phyloP scores from a whole-genome alignment of 2,888 invertebrate species.

The Meta bourneti region DNA sequence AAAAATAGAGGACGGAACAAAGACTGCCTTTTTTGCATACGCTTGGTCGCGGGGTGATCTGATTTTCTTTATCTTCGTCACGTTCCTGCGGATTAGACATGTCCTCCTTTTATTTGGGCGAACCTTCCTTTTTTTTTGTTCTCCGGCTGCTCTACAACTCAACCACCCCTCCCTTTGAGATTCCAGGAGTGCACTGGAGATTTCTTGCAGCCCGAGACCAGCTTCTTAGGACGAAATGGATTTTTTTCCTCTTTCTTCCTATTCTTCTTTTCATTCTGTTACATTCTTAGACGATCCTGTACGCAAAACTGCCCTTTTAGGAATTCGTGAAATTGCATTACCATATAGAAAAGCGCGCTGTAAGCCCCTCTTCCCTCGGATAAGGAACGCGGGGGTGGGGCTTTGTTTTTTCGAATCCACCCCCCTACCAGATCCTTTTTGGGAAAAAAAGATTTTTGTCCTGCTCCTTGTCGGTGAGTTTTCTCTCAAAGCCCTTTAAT shows the following conservation, averaged over 20 bases:
- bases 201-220: background rate
- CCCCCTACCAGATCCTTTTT: no score
- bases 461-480: no score
- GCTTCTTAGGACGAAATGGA: background rate
- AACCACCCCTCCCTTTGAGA: background rate
- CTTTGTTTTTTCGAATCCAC: background rate
- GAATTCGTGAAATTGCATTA: slow-evolving; percentile 54
- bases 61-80: slow-evolving; percentile 71
- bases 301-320: background rate
- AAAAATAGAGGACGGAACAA: slow-evolving; percentile 27
- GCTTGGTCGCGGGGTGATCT: slow-evolving; percentile 28
- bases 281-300: slow-evolving; percentile 27
- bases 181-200: slow-evolving; percentile 1
- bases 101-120: slow-evolving; percentile 18
- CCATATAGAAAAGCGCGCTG: slow-evolving; percentile 32
- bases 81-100: slow-evolving; percentile 51
- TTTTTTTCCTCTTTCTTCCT: background rate
- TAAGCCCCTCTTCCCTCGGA: background rate
- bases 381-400: background rate
- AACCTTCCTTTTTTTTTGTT: background rate
- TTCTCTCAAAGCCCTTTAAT: no score
- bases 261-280: slow-evolving; percentile 14
- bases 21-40: slow-evolving; percentile 69
- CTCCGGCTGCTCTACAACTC: background rate
- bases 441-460: no score